These are phyloP conservation scores for Caiman crocodilus DNA, from an alignment of 2,797 vertebrate genomes.

Conservation along the genomic window DNA sequence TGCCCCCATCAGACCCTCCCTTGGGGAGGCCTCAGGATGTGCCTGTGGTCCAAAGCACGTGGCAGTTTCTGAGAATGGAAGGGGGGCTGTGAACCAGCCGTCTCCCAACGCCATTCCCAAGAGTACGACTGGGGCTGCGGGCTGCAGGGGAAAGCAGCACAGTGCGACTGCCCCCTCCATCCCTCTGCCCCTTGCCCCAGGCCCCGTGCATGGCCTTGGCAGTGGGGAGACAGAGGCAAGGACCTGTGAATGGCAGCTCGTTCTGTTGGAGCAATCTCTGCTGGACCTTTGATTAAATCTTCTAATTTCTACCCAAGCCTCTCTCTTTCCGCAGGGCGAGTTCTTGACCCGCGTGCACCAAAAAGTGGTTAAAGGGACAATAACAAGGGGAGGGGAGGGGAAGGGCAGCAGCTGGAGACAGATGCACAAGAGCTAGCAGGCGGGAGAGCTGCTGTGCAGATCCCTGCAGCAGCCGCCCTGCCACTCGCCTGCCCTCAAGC, in stretches of 20 bases:
- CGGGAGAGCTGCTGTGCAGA: not conserved
- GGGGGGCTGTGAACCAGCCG: conserved; percentile 69
- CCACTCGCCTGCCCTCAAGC: not conserved
- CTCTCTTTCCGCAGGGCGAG: conserved; percentile 83
- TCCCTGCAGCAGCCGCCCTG: not conserved
- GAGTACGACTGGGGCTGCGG: conserved; percentile 86
- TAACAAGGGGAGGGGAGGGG: conserved; percentile 36
- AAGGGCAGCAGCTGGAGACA: conserved; percentile 23
- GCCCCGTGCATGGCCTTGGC: not conserved
- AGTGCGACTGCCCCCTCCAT: conserved; percentile 80
- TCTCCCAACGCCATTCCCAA: conserved; percentile 87
- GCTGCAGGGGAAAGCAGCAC: conserved; percentile 84
- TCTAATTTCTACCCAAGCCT: conserved; percentile 53
- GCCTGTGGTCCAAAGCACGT: conserved; percentile 87
- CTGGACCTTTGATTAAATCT: conserved; percentile 69
- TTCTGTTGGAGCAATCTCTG: conserved; percentile 48
- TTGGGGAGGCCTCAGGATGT: conserved; percentile 80
- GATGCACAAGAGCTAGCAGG: conserved; percentile 15
- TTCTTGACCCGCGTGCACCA: conserved; percentile 71
- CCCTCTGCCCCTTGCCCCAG: not conserved
- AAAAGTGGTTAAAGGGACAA: conserved; percentile 61
- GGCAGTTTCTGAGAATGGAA: conserved; percentile 86
- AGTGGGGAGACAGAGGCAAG: not conserved
- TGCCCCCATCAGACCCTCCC: conserved; percentile 22
- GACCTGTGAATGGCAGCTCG: conserved; percentile 58